phyloP scores from a whole-genome alignment of 2,888 invertebrate genomes.

The Bombylius discolor region DNA sequence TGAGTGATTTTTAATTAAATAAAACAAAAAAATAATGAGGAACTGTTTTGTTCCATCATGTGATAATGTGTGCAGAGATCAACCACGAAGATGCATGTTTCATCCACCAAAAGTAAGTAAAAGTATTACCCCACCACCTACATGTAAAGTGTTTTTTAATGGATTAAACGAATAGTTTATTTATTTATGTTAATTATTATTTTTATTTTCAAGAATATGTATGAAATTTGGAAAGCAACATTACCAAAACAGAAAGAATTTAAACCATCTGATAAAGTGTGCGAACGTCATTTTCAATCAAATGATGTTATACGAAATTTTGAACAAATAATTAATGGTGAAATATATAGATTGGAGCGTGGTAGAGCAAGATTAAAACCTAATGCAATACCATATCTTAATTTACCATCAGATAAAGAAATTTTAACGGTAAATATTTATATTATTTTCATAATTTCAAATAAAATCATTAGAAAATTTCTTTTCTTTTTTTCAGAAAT shows the following conservation, averaged over 20 bases:
- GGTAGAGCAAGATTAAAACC: conserved; percentile 20
- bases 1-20: too few species aligned
- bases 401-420: conserved; percentile 11
- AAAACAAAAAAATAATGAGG: conserved; percentile 1
- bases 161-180: too few species aligned
- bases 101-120: conserved; percentile 1
- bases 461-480: too few species aligned
- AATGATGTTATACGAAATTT: conserved; percentile 21
- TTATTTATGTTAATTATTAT: neutral
- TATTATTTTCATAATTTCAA: too few species aligned
- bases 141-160: neutral
- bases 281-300: conserved; percentile 21
- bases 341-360: conserved; percentile 21
- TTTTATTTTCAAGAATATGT: conserved; percentile 5
- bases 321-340: conserved; percentile 22
- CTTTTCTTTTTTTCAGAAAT: too few species aligned
- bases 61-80: neutral
- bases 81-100: conserved; percentile 12
- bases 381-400: conserved; percentile 20
- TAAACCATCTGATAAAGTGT: conserved; percentile 21
- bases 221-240: conserved; percentile 19
- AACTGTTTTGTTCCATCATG: conserved; percentile 7
- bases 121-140: too few species aligned
- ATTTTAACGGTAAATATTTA: neutral
- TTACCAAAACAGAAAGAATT: conserved; percentile 20